A percentile compares a stretch with the other conserved stretches of the same genome.
These are phyloP conservation scores for Monochamus alternatus DNA, from an alignment of 2,888 invertebrate species.

Conservation along the genomic window DNA sequence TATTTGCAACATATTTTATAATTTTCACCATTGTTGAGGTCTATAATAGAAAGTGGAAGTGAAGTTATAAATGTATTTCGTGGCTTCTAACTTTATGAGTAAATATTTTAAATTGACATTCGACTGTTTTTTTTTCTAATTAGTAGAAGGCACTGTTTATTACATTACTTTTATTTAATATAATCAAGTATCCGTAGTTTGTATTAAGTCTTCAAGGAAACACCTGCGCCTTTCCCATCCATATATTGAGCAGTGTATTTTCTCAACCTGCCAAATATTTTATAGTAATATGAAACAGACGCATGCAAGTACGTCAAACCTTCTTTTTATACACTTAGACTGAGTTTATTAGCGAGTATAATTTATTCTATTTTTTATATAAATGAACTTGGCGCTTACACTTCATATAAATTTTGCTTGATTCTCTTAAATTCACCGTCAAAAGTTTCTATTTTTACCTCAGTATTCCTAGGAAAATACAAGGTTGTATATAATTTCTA, in stretches of 20 bases:
- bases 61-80: no score
- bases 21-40: no score
- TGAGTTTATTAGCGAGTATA: neutral
- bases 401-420: neutral
- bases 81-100: no score
- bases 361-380: constrained; percentile 7
- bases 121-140: no score
- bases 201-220: neutral
- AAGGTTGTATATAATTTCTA: neutral
- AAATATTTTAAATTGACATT: no score
- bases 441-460: constrained; percentile 2
- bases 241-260: neutral
- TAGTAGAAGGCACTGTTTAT: no score
- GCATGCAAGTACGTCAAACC: neutral
- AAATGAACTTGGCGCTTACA: constrained; percentile 3
- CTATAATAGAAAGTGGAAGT: no score
- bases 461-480: neutral
- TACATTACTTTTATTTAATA: no score
- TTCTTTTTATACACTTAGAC: neutral
- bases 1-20: no score
- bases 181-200: no score
- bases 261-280: neutral
- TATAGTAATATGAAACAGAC: neutral
- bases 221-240: neutral
- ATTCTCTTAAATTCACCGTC: constrained; percentile 1